Evolutionary conservation across 2,797 vertebrate genomes (phyloP).

Genomic region (Ibycter americanus): DNA sequence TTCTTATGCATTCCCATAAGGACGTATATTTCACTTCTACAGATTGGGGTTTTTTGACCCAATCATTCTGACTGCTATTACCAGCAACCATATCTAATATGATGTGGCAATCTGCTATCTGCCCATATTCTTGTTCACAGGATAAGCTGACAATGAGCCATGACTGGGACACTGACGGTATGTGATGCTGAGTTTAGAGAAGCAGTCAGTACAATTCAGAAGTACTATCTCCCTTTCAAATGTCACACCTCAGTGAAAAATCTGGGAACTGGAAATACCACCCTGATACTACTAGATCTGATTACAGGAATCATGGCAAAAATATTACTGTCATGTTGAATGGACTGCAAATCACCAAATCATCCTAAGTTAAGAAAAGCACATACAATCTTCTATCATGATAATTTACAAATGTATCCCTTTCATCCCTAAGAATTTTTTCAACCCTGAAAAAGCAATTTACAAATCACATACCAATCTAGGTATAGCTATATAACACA

Average conservation of each 20-base stretch:
- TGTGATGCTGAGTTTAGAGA: constrained; percentile 6
- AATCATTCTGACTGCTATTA: not conserved
- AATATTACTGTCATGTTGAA: not conserved
- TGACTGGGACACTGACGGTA: not conserved
- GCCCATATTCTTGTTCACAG: not conserved
- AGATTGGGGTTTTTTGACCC: not conserved
- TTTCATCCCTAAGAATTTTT: not conserved
- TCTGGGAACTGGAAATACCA: not conserved
- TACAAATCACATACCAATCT: not conserved
- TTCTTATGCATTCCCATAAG: not conserved
- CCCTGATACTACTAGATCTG: not conserved
- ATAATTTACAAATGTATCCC: not conserved
- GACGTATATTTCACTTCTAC: not conserved
- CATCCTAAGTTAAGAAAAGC: not conserved
- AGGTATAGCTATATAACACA: not conserved
- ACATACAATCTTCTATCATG: not conserved
- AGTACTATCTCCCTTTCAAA: not conserved
- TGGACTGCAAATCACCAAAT: not conserved
- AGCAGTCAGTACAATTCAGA: constrained; percentile 12
- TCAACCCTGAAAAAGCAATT: not conserved
- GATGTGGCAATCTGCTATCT: not conserved
- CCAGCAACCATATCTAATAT: not conserved
- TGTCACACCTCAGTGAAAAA: not conserved
- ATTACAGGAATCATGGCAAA: not conserved
- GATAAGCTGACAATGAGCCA: not conserved